A percentile compares a stretch with the other conserved stretches of the same genome.
Evolutionary conservation across 2,113 vertebrate genomes (phyloP).

Genomic region (Muscicapa adusta): DNA sequence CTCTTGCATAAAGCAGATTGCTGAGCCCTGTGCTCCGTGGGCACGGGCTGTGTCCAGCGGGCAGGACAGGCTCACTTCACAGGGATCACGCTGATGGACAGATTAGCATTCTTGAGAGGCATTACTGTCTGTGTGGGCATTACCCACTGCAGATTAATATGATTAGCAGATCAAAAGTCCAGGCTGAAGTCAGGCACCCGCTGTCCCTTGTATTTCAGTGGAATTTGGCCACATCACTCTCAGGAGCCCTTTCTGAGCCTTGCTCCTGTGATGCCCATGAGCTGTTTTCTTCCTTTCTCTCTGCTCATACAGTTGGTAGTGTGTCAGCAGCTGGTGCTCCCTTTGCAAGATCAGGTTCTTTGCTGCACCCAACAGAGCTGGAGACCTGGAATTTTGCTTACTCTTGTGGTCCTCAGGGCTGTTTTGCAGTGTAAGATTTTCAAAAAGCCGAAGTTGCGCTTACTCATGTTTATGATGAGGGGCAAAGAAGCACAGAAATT

Average conservation of each 20-base stretch:
- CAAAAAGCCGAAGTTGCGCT: neutral
- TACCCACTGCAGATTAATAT: neutral
- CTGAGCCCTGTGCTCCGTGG: neutral
- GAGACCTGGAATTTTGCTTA: neutral
- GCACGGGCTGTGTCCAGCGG: neutral
- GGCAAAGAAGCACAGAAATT: neutral
- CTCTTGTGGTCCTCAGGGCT: rapidly evolving
- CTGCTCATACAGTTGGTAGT: neutral
- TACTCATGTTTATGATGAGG: neutral
- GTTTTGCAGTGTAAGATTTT: neutral
- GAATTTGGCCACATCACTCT: neutral
- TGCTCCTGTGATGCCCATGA: neutral
- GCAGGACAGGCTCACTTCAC: neutral
- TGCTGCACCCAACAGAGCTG: neutral
- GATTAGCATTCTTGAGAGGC: neutral
- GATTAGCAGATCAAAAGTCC: neutral
- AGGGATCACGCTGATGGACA: neutral
- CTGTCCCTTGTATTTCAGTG: rapidly evolving
- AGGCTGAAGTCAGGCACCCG: neutral
- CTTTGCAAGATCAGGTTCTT: neutral
- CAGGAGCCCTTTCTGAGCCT: neutral
- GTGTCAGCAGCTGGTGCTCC: neutral
- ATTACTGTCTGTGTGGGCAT: neutral
- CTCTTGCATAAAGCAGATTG: no score
- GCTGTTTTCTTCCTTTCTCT: neutral